Evolutionary conservation across 2,113 vertebrate genomes (phyloP).

Genomic region (Saguinus midas): DNA sequence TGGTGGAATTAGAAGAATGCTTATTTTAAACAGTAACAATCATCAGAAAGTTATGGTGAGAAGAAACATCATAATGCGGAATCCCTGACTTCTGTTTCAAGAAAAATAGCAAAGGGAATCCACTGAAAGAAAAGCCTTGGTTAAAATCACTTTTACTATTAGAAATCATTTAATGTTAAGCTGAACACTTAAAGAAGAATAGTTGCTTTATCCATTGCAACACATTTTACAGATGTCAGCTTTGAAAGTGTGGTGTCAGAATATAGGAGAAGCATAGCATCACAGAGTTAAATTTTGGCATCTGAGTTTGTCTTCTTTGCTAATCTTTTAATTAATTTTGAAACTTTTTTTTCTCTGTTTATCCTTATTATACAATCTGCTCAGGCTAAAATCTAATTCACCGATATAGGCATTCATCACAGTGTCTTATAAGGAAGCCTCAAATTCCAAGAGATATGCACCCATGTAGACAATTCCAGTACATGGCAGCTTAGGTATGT

Average conservation of each 20-base stretch:
- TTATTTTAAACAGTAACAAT: conserved; percentile 30
- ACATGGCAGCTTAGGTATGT: conserved; percentile 53
- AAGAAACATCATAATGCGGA: background rate
- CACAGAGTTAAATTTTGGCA: background rate
- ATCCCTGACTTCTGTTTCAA: background rate
- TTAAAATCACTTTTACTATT: background rate
- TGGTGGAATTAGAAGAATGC: conserved; percentile 34
- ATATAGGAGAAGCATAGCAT: background rate
- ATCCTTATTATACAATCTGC: background rate
- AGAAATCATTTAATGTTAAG: background rate
- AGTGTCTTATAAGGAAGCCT: conserved; percentile 6
- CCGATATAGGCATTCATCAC: background rate
- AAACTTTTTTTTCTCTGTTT: background rate
- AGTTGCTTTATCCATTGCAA: background rate
- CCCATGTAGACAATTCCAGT: conserved; percentile 38
- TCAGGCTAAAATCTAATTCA: conserved; percentile 21
- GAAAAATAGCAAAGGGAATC: background rate
- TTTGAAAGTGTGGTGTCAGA: background rate
- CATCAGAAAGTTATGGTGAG: conserved; percentile 19
- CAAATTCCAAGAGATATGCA: conserved; percentile 24
- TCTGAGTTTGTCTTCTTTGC: background rate
- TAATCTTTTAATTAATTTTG: conserved; percentile 8
- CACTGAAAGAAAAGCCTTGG: background rate
- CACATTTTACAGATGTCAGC: background rate
- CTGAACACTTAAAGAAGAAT: conserved; percentile 21